Evolutionary conservation across 1,140 invertebrate species (phyloP), one percentile per base, ranked within the genome.

Genomic region (Eciton burchellii): DNA sequence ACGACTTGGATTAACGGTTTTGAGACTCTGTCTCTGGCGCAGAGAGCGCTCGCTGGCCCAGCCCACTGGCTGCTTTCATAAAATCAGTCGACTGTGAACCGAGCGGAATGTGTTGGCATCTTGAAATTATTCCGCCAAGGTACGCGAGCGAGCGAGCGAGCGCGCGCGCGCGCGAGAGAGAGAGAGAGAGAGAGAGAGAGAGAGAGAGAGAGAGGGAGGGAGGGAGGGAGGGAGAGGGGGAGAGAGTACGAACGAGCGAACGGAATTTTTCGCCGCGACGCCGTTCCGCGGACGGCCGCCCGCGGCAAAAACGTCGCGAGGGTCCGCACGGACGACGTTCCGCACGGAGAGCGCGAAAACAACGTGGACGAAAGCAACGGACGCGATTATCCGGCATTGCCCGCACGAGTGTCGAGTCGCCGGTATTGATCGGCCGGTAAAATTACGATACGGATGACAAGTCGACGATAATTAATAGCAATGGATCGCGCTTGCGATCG

Each of bases 61-160:
- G 56, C 81, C 85, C 66, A 66, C 72, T 54, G 52, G 43, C 56
- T 57, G 74, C 82, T 84, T 87, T 84, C 77, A 63, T 88, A 84
- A 88, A 88, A 87, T 85, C 84, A 77, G 82, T 82, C 81, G 85
- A 89, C 86, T 83, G 84, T 87, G 88, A 87, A 85, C 82, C 62
- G 59, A 84, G 35, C 35, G 83, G 88, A 89, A 87, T 89, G 89
- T 81, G 65, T 74, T 66, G 84, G 88, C 85, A 87, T 82, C 83
- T 72, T 29, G 83, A 54, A 87, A 88, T 88, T 88, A 88, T 88
- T 83, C 79, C 82, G 68, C 71, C 83, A 63, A 83, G n/a, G n/a
- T n/a, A n/a, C n/a, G n/a, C n/a, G n/a, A n/a, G n/a, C n/a, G n/a
- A n/a, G n/a, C n/a, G n/a, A n/a, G n/a, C n/a, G n/a, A n/a, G n/a